Conservation (phyloP, 2,797 vertebrate species). For the Galagoides demidoff region DNA sequence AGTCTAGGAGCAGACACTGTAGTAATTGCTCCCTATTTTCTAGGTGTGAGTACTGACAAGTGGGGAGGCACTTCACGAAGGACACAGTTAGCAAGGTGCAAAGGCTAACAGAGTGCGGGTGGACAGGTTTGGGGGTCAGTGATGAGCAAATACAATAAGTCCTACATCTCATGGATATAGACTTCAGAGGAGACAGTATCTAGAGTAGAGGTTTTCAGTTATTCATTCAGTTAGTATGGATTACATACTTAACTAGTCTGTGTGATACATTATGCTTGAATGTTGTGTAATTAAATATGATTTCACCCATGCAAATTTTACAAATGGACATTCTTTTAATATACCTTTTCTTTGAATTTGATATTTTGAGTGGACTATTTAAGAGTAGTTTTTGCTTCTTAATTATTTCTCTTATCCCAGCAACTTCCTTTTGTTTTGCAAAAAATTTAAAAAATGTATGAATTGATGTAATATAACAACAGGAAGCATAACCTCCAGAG, state of each 20-base stretch:
- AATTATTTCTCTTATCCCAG: neutral
- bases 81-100: neutral
- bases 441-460: neutral
- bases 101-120: neutral
- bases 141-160: neutral
- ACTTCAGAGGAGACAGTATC: neutral
- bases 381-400: neutral
- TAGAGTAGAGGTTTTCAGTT: neutral
- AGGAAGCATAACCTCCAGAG: neutral
- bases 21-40: neutral
- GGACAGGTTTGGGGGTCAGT: neutral
- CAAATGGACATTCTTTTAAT: neutral
- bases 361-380: neutral
- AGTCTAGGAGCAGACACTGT: neutral
- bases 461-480: neutral
- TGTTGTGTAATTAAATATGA: neutral
- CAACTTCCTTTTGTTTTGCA: neutral
- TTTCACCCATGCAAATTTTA: slow-evolving; percentile 15
- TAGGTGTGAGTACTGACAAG: neutral
- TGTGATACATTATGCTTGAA: neutral
- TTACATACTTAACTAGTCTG: neutral
- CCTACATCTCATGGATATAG: neutral
- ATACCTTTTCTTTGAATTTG: slow-evolving; percentile 34
- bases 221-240: neutral
- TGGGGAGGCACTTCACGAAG: neutral